Percentiles rank a stretch among this genome's conserved stretches.
Evolutionary conservation across 2,888 invertebrate species (phyloP).

Genomic region (Eretmocerus hayati): DNA sequence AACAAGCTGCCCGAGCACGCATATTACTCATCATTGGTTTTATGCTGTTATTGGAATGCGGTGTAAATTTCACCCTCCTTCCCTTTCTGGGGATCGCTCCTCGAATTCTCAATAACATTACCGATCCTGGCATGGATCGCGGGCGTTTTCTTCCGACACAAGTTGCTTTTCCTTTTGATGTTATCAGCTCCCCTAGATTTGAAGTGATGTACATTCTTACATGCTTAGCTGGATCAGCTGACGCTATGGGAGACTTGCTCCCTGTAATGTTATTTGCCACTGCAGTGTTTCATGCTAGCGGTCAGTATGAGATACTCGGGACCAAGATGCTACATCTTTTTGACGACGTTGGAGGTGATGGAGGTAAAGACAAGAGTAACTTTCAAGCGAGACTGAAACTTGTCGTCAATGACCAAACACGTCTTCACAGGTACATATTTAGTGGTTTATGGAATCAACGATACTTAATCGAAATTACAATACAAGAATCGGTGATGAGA

Average conservation of each 20-base stretch:
- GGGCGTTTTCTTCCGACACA: conserved; percentile 3
- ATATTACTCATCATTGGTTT: conserved; percentile 5
- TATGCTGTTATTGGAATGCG: conserved; percentile 1
- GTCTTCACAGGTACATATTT: no score
- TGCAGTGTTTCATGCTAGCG: conserved; percentile 14
- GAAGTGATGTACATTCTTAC: neutral
- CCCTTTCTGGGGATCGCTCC: conserved; percentile 1
- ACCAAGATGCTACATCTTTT: no score
- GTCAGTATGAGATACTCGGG: conserved; percentile 11
- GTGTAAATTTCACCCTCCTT: neutral
- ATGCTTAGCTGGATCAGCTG: neutral
- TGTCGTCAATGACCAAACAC: no score
- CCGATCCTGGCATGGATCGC: neutral
- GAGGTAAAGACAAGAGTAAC: no score
- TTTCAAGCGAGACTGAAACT: no score
- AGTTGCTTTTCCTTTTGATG: neutral
- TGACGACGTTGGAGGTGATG: no score
- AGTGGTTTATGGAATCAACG: no score
- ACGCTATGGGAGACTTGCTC: neutral
- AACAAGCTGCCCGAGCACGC: conserved; percentile 1
- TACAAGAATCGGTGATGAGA: no score
- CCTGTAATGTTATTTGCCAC: conserved; percentile 12
- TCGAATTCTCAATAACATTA: conserved; percentile 5
- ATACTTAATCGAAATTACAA: no score
- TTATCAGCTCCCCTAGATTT: neutral